Base-by-base conservation (phyloP, 2,797 vertebrate genomes). In the Eurystomus glaucurus region DNA sequence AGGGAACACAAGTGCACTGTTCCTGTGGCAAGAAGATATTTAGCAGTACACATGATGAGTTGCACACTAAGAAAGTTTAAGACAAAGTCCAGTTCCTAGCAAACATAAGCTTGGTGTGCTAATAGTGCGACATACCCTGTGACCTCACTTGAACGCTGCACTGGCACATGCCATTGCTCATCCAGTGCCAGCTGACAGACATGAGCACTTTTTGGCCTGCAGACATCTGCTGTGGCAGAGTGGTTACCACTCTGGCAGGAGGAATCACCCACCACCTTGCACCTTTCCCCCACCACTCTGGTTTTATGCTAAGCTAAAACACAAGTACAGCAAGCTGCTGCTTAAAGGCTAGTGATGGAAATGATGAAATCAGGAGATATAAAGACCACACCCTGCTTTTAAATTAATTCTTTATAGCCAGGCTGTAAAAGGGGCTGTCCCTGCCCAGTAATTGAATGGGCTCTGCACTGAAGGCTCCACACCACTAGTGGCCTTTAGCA, bases 391-490 rank as follows among this genome's bases (percentile, higher is more conserved):
- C 69, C 54, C 51, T 76, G 50, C 33, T 81, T 96, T 68, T 84
- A 86, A 91, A 94, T 90, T 78, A 94, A 81, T 96, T 92, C 80
- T 90, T 92, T 88, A 82, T 23, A 61, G 61, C 41, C 57, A 22
- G 26, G 54, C 39, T 84, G 54, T 58, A 81, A 85, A 93, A 76
- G 1, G 8, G 22, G 25, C 54, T 78, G 45, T 68, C 28, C 43
- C 52, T 71, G 70, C 77, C 70, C 43, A 29, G 39, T 0, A 0
- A 81, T 62, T 55, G 46, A 75, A 71, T 7, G 28, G 48, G 52
- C 82, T 80, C 57, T 61, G 35, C 78, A 12, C 31, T 31, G 33
- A 33, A 43, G 26, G n/a, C 58, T 83, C 39, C 75, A 33, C 78
- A 85, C 43, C n/a, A 90, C 43, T 84, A 55, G 19, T 55, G 45